Base-by-base conservation (phyloP, 2,888 invertebrate genomes). In the Drosophila silvestris region DNA sequence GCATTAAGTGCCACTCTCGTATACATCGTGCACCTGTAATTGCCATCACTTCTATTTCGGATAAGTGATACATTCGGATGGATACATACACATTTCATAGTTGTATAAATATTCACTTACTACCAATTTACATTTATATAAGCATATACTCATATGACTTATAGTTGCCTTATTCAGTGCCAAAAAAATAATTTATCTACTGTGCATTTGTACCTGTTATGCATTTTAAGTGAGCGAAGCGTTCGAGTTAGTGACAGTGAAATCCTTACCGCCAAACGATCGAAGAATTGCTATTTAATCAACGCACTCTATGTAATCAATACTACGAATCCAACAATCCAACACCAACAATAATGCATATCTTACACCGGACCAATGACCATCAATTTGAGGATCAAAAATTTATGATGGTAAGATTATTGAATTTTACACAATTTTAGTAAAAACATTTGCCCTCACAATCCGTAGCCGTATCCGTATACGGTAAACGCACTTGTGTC, bases 341-440 rank as follows among this genome's bases (percentile, higher is more conserved):
- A 47, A 35, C 44, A 19, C 19, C 35, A 52, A 52, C 16, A 57
- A 74, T 51, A 87, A 93, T 93, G 93, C 93, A 93, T 91, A 93
- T 93, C 82, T 85, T 93, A 91, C 93, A 93, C 75, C 91, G 93
- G 81, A 92, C 92, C 82, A 93, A 93, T 89, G 93, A 93, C 82
- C 93, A 93, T 79, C 93, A 93, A 75, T 93, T 93, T 75, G 93
- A 93, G 83, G 93, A 93, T 91, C 93, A 93, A 81, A 93, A 93
- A 83, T 93, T 93, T 81, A 93, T 93, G 93, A 93, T 93, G 93
- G 93, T 93, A 91, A 92, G 93, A 86, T 51, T 47, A 26, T 47
- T 47, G 5, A 26, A 47, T 47, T 16, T 22, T 16, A 22, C 0
- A 16, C 16, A 47, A 9, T 4, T 22, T 7, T 2, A 47, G 7